These are phyloP conservation scores for Thumatha senex DNA, from an alignment of 2,888 invertebrate genomes.

Conservation along the genomic window DNA sequence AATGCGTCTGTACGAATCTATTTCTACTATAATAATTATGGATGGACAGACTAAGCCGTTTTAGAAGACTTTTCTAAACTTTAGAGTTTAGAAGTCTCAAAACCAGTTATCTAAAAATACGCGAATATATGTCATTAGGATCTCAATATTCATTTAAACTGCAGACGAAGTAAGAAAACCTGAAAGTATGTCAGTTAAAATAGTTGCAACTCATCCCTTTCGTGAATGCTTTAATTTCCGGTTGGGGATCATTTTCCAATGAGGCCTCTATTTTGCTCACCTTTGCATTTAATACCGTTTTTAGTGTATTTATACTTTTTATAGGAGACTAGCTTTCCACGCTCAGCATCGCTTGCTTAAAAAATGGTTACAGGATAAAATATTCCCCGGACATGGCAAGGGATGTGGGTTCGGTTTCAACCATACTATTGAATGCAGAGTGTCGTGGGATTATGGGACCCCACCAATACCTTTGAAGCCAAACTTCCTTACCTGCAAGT, in stretches of 20 bases:
- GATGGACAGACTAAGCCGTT: no score
- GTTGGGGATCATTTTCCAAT: conserved; percentile 43
- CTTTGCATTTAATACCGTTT: conserved; percentile 10
- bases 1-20: no score
- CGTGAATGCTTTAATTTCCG: conserved; percentile 56
- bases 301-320: background rate
- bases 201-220: conserved; percentile 41
- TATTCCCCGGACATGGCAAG: no score
- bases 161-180: conserved; percentile 12
- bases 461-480: no score
- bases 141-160: background rate
- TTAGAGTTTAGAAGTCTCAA: background rate
- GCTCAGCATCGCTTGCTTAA: background rate
- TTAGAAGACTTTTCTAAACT: no score
- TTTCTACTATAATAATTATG: no score
- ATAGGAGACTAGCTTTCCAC: background rate
- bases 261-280: conserved; percentile 30
- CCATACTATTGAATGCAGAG: no score
- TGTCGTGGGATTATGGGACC: no score
- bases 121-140: background rate
- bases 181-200: conserved; percentile 17
- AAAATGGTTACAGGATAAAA: no score
- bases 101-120: background rate
- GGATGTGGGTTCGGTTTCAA: no score
- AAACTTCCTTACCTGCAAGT: no score